Evolutionary conservation across 2,888 invertebrate genomes (phyloP).

Genomic region (Agrotis clavis): DNA sequence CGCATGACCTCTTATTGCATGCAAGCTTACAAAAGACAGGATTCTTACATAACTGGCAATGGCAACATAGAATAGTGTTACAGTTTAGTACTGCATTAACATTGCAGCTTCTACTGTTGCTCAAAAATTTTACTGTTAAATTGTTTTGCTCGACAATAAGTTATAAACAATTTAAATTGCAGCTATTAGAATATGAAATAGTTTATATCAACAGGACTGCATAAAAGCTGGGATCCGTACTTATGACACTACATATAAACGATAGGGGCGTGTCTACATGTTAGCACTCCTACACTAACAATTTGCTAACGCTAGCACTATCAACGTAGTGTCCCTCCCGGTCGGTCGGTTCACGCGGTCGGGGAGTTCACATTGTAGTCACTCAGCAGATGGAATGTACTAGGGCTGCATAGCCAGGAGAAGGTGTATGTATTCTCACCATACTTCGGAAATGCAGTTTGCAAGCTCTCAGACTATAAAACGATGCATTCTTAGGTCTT

Average conservation of each 20-base stretch:
- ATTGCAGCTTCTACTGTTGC: not conserved
- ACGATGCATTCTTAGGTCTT: not conserved
- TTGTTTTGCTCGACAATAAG: not conserved
- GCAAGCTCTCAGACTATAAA: not conserved
- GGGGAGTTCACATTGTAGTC: slow-evolving; percentile 4
- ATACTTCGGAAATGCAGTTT: not conserved
- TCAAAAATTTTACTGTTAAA: not conserved
- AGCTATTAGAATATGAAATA: slow-evolving; percentile 7
- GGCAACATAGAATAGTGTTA: not conserved
- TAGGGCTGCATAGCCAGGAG: slow-evolving; percentile 17
- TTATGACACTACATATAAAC: slow-evolving; percentile 7
- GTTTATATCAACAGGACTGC: slow-evolving; percentile 31
- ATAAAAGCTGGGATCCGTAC: slow-evolving; percentile 12
- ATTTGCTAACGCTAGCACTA: slow-evolving; percentile 28
- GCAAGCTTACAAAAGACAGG: not conserved
- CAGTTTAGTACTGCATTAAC: not conserved
- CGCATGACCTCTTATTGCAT: not conserved
- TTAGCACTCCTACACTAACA: slow-evolving; percentile 20
- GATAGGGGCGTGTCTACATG: slow-evolving; percentile 21
- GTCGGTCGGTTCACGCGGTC: not conserved
- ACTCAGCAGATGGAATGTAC: slow-evolving; percentile 13
- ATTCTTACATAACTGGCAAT: not conserved
- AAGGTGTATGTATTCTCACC: not conserved
- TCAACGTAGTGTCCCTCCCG: not conserved
- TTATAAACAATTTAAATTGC: not conserved